Evolutionary conservation across 2,113 vertebrate species (phyloP), one percentile per base, ranked within the genome.

Genomic region (Cebidichthys violaceus): DNA sequence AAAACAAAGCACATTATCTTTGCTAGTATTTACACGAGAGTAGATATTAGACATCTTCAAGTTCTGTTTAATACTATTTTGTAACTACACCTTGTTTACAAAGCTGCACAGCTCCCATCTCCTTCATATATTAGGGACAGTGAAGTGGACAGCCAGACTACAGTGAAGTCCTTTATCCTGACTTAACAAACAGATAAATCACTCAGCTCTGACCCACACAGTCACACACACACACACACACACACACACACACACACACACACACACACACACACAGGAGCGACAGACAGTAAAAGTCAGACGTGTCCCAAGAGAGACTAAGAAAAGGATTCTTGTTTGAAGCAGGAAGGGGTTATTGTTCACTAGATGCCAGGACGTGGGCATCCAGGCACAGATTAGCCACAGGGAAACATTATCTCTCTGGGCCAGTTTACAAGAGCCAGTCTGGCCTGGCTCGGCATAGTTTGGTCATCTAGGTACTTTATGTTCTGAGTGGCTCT

Each of bases 391-490:
- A 93, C 89, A 92, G 95, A 97, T 95, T 94, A 95, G 95, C 81
- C 45, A 72, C 88, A 95, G 93, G 94, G 95, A 95, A 96, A 96
- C 95, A 96, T 96, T 95, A 96, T 96, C 96, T 95, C 95, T 95
- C 91, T 66, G 39, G 75, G 71, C 77, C 93, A 95, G 95, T 96
- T 93, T 83, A 92, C 84, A 55, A 90, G 92, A 94, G 92, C 94
- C 94, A 95, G 94, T 93, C 93, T 91, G 92, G 89, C 85, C 89
- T 85, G 91, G 91, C 90, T 87, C 85, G 88, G 82, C 86, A 91
- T 77, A 88, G 90, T 91, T 92, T 94, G 92, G 92, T 81, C 91
- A 79, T 87, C 91, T 82, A 93, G 90, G 95, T 96, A 92, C 94
- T 95, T 96, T 83, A 92, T 94, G 94, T 94, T 95, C 93, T 94